Base-by-base conservation (phyloP, 2,888 invertebrate species). In the Clepsis dumicolana region DNA sequence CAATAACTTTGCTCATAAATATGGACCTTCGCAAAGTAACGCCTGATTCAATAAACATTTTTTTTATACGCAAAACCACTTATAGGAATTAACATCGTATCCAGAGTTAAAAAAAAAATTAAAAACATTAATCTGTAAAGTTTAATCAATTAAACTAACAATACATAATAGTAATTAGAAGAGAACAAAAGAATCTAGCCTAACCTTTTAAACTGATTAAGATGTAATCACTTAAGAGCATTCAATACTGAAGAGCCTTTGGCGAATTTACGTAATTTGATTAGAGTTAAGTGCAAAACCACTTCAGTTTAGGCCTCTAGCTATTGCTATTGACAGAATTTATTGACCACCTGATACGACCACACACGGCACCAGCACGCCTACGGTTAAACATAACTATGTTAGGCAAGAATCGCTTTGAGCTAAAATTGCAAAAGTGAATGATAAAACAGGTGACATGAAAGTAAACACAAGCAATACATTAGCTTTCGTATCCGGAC, bases 251-350 rank as follows among this genome's bases (percentile, higher is more conserved):
- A 64, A 63, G 24, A 68, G 52, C 59, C 68, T 52, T 59, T 63
- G 52, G 68, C 63, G 25, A 56, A 41, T 68, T 68, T 59, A 68
- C 63, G 63, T 68, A 63, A 68, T 68, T 59, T 57, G 56, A 64
- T 68, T 64, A 68, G 57, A 57, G 50, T 16, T 57, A 12, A 61
- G 53, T 61, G 57, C 52, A 59, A 57, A 59, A 27, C 59, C 48
- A 63, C 35, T 50, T 44, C 24, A n/a, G 48, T 35, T 16, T 4
- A 44, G 38, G 57, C 68, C 63, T 64, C 29, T 41, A 68, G 68
- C 63, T 64, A 67, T 65, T 65, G 62, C 66, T 50, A 64, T 64
- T 68, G 24, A 27, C 21, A 44, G 50, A 50, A 21, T 67, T 63
- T 56, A 67, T 67, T 29, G 50, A 63, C 50, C 63, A 67, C 57